phyloP scores from a whole-genome alignment of 2,113 vertebrate genomes.

The Toxostoma redivivum region DNA sequence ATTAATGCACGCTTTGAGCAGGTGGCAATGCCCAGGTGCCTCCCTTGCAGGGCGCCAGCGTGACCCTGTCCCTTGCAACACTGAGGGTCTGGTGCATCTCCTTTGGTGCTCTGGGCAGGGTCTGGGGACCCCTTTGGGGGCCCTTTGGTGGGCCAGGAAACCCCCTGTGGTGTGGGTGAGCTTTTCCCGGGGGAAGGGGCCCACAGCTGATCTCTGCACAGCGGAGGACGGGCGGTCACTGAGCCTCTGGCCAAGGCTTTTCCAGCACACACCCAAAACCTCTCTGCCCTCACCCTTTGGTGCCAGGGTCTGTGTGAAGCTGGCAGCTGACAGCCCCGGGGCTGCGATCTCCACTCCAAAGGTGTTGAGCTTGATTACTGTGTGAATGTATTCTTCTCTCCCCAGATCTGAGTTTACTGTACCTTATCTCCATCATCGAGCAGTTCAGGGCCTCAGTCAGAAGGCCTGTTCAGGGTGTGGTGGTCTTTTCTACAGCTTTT shows the following conservation, averaged over 20 bases:
- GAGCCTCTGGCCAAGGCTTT: not conserved
- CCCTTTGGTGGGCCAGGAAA: not conserved
- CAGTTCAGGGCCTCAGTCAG: not conserved
- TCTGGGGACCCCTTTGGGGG: not conserved
- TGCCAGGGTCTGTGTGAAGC: accelerated
- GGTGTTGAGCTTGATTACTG: not conserved
- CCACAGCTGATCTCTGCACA: not conserved
- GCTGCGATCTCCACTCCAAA: accelerated
- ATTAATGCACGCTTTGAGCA: accelerated
- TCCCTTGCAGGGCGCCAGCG: no score
- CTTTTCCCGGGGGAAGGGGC: accelerated
- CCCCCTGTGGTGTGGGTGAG: not conserved
- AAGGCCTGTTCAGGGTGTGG: not conserved
- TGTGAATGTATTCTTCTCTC: no score
- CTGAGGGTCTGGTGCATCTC: not conserved
- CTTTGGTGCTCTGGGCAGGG: not conserved
- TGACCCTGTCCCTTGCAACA: not conserved
- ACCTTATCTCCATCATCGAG: accelerated
- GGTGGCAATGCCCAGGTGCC: not conserved
- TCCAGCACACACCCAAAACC: accelerated
- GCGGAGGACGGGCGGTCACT: accelerated
- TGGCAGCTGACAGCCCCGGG: not conserved
- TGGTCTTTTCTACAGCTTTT: not conserved
- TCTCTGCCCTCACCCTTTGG: not conserved
- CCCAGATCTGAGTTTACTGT: not conserved